Conservation (phyloP, 2,888 invertebrate genomes). For the Eremobia ochroleuca region DNA sequence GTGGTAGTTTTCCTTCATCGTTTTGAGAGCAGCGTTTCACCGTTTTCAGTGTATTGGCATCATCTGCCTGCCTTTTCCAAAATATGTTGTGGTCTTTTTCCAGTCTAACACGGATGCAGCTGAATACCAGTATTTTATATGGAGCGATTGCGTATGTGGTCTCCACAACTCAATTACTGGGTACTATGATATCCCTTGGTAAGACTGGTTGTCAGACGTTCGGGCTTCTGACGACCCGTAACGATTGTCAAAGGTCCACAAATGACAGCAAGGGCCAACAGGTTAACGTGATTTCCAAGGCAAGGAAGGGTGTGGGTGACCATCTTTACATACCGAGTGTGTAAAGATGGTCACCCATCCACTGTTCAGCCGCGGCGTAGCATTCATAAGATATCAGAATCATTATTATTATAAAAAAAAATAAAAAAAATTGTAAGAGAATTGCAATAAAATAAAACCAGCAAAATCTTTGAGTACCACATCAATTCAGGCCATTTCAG, state of each 20-base stretch:
- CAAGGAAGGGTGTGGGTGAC: not conserved
- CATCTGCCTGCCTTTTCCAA: not conserved
- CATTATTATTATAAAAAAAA: not conserved
- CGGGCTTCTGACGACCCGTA: not conserved
- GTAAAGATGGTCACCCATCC: not conserved
- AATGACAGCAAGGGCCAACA: not conserved
- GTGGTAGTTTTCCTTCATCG: too few species aligned
- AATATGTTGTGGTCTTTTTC: not conserved
- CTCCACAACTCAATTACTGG: too few species aligned
- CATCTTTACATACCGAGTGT: too few species aligned
- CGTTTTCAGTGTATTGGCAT: not conserved
- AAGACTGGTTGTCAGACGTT: too few species aligned
- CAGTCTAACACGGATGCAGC: not conserved
- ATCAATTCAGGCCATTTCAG: not conserved
- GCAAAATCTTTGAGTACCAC: constrained; percentile 26
- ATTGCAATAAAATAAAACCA: not conserved
- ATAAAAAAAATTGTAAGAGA: too few species aligned
- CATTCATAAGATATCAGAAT: not conserved
- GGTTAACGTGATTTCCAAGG: not conserved
- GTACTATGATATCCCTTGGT: too few species aligned
- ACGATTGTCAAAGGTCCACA: not conserved
- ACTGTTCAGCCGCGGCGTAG: not conserved
- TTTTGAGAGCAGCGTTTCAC: too few species aligned
- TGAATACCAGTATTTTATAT: too few species aligned
- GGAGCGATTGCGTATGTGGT: too few species aligned